Evolutionary conservation across 2,888 invertebrate genomes (phyloP), one percentile per base, ranked within the genome.

Genomic region (Rhogogaster chlorosoma): DNA sequence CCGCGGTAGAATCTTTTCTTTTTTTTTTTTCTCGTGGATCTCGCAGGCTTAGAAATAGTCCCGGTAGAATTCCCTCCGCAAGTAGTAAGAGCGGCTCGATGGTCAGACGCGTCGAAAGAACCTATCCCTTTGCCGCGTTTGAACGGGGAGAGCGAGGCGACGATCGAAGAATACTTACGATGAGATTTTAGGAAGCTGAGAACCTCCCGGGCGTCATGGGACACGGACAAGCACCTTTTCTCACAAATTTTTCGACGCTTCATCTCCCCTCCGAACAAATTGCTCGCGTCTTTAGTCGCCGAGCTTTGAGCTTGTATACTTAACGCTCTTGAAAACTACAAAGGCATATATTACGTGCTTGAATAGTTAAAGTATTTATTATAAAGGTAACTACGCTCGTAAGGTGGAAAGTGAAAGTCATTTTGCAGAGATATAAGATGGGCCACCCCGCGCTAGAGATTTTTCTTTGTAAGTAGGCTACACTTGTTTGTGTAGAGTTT

Each of bases 91-190:
- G 29, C 36, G 67, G 32, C 32, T 67, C 26, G 26, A 29, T 61
- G 57, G 80, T 80, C 80, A 38, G 80, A 80, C 80, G 77, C 38
- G n/a, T 6, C 71, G 42, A 73, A n/a, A 42, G 71, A 42, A 73
- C 32, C 49, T 73, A n/a, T 53, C 38, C 42, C 38, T 73, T 73
- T 26, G 77, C 26, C 49, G 9, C 53, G 32, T 77, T 77, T 53
- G 53, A 77, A 1, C 42, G 42, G 71, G 0, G 38, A 12, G n/a
- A 7, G n/a, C 6, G 9, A 2, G 26, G 10, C 32, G 42, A 53
- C 49, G 49, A 77, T 77, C 53, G 77, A 77, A 77, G 22, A 77
- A 77, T 77, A 77, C 77, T 77, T 77, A 53, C 15, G 77, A 77
- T 36, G 77, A 77, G 77, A 53, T 77, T 77, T 77, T 18, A 77